A percentile compares a stretch with the other conserved stretches of the same genome.
phyloP scores from a whole-genome alignment of 2,888 invertebrate genomes.

The Apocheima hispidaria region DNA sequence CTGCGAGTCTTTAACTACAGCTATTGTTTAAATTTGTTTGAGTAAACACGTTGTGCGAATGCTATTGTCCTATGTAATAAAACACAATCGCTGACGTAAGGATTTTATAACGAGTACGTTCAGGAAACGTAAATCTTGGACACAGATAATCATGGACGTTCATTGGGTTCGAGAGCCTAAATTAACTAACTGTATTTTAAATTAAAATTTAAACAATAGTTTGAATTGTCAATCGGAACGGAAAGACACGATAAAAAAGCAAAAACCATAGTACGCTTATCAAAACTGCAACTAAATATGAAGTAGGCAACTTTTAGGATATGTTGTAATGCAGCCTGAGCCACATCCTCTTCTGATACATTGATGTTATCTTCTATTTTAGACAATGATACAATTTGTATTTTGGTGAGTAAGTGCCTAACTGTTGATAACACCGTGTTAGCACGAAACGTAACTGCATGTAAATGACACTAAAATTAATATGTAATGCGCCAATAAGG shows the following conservation, averaged over 20 bases:
- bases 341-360: constrained; percentile 8
- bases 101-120: not conserved
- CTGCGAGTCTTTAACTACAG: constrained; percentile 12
- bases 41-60: constrained; percentile 42
- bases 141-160: too few relatives aligned
- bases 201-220: too few relatives aligned
- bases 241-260: not conserved
- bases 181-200: too few relatives aligned
- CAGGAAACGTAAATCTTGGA: not conserved
- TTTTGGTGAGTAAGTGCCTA: too few relatives aligned
- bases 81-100: constrained; percentile 20
- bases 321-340: constrained; percentile 15
- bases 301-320: constrained; percentile 13
- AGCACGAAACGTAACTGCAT: too few relatives aligned
- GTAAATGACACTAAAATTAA: too few relatives aligned
- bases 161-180: too few relatives aligned
- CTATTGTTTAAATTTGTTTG: constrained; percentile 49
- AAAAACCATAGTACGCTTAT: not conserved
- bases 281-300: constrained; percentile 12
- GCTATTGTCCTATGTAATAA: constrained; percentile 41
- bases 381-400: not conserved
- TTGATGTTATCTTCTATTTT: not conserved
- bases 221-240: not conserved
- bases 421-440: too few relatives aligned
- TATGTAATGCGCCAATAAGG: too few relatives aligned